Percentiles rank a stretch among this genome's conserved stretches.
Evolutionary conservation across 1,140 invertebrate species (phyloP).

Genomic region (Brachystomella parvula): DNA sequence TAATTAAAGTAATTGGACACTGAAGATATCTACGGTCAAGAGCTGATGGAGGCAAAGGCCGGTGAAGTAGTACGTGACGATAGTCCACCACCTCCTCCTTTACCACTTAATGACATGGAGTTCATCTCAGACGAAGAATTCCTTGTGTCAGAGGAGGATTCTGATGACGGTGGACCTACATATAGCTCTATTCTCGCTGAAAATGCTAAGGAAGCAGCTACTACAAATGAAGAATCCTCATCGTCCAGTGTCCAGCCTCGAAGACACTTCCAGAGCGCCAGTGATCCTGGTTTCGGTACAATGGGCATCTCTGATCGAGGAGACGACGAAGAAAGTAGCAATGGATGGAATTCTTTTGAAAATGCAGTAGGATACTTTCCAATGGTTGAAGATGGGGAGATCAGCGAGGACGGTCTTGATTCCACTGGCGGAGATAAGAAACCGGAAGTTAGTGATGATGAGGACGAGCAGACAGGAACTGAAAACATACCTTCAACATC

Average conservation of each 20-base stretch:
- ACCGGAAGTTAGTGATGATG: constrained; percentile 4
- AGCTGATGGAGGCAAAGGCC: neutral
- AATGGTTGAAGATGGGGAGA: too few relatives aligned
- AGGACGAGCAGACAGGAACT: neutral
- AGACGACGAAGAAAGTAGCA: neutral
- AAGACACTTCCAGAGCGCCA: too few relatives aligned
- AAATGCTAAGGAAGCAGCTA: neutral
- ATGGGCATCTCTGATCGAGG: neutral
- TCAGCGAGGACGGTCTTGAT: neutral
- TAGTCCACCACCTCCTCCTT: neutral
- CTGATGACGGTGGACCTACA: neutral
- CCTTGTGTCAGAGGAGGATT: neutral
- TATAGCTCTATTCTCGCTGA: neutral
- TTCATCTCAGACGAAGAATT: neutral
- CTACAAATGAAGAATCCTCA: neutral
- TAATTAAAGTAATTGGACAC: neutral
- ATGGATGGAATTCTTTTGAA: too few relatives aligned
- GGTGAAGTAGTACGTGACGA: neutral
- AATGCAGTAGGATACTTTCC: too few relatives aligned
- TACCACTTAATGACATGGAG: neutral
- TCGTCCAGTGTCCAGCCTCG: too few relatives aligned
- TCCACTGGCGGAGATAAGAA: constrained; percentile 11
- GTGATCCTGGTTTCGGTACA: neutral
- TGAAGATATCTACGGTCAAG: neutral
- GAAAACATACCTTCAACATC: neutral